Evolutionary conservation across 2,888 invertebrate genomes (phyloP), one percentile per base, ranked within the genome.

Genomic region (Rhingia campestris): DNA sequence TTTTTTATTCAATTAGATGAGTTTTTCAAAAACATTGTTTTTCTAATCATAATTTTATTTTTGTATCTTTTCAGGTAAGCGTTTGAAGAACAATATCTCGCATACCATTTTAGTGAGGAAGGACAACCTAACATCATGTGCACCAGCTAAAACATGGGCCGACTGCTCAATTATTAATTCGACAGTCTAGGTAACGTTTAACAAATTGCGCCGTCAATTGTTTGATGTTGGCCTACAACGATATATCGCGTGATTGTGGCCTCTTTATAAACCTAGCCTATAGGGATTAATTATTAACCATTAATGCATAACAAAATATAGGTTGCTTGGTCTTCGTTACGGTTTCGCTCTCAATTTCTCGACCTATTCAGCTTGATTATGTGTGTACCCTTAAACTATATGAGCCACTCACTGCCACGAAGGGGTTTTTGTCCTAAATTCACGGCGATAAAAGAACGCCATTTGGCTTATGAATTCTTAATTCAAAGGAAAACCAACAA

Each of bases 281-380:
- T n/a, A 5, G 49, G 43, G 63, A 82, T 82, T 73, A 82, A 82
- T 77, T 67, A 82, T 82, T 82, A 82, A 82, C 51, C 77, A 49
- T 63, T 77, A 63, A 73, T 77, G 81, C 77, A 73, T 67, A 80
- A 45, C 61, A 63, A 51, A 82, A 82, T 69, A 47, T 66, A 73
- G 82, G 82, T 82, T 69, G 77, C 63, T 73, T 73, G 82, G 67
- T 69, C 37, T 53, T 30, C 53, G 22, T 22, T 22, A 22, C 22
- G 59, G 37, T 41, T 70, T 70, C 45, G 54, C 12, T 10, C 14
- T 39, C 14, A 22, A 30, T 49, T 22, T 30, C 9, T 10, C 32
- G 32, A 22, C 22, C 22, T 22, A 22, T 22, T 22, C 22, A 22
- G 22, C 22, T 22, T 22, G 22, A 22, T 22, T 22, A 22, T 22